phyloP scores from a whole-genome alignment of 1,140 invertebrate species.

The Drosophila sp. region DNA sequence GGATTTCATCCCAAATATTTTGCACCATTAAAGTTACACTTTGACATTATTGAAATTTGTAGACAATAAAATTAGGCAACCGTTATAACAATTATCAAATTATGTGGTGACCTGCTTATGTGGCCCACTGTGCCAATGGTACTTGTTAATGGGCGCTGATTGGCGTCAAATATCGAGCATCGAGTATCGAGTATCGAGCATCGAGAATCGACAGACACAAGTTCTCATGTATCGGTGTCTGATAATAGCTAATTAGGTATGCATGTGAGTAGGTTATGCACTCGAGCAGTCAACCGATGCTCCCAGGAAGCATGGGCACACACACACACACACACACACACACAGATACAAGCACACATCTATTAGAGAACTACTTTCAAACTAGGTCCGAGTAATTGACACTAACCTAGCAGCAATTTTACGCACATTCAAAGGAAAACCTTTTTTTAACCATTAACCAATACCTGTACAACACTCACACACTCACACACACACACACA shows the following conservation, averaged over 20 bases:
- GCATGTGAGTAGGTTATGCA: constrained; percentile 47
- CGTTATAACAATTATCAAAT: no score
- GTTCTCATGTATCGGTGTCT: constrained; percentile 10
- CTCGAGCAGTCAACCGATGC: constrained; percentile 50
- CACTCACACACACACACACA: constrained; percentile 8
- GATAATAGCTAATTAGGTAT: constrained; percentile 31
- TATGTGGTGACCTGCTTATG: background rate
- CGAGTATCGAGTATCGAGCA: constrained; percentile 20
- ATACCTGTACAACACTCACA: background rate
- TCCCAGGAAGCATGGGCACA: constrained; percentile 51
- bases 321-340: constrained; percentile 20
- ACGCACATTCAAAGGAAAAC: constrained; percentile 5
- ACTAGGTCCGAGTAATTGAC: constrained; percentile 26
- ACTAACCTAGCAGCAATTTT: constrained; percentile 20
- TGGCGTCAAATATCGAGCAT: constrained; percentile 22
- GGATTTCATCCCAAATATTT: background rate
- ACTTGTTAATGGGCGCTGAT: constrained; percentile 32
- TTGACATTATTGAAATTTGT: background rate
- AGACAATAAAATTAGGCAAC: background rate
- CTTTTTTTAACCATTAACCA: background rate
- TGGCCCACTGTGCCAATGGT: constrained; percentile 29
- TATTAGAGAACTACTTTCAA: background rate
- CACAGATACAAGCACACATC: constrained; percentile 27
- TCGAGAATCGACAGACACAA: background rate
- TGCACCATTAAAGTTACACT: background rate